A percentile compares a stretch with the other conserved stretches of the same genome.
Evolutionary conservation across 2,113 vertebrate genomes (phyloP).

Genomic region (Ictidomys tridecemlineatus): DNA sequence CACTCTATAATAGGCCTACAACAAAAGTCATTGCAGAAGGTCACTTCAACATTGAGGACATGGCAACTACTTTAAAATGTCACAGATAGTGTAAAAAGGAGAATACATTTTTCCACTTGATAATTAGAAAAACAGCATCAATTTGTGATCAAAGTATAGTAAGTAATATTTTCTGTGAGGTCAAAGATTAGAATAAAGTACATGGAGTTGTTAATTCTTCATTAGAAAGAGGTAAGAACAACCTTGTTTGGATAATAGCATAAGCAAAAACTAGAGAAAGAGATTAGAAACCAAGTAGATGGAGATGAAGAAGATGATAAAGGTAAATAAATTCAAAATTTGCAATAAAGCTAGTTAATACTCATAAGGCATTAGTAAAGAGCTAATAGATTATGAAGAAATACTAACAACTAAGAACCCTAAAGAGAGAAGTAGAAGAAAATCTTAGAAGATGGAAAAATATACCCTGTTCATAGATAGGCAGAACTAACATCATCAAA

Average conservation of each 20-base stretch:
- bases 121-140: not conserved
- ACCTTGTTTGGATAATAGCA: not conserved
- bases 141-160: not conserved
- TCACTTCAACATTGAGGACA: not conserved
- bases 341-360: not conserved
- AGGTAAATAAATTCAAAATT: not conserved
- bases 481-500: too few relatives aligned
- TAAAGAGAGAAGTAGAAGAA: too few relatives aligned
- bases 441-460: too few relatives aligned
- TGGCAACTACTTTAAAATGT: not conserved
- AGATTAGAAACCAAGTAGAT: not conserved
- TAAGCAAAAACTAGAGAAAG: not conserved
- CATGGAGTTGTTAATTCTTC: not conserved
- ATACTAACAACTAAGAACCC: not conserved
- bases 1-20: not conserved
- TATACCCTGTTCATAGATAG: too few relatives aligned
- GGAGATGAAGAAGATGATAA: not conserved
- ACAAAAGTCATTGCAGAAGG: not conserved
- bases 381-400: not conserved
- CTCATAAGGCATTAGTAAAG: not conserved
- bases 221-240: not conserved
- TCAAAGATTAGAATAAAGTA: not conserved
- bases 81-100: not conserved
- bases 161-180: not conserved
- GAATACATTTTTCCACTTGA: not conserved